phyloP scores from a whole-genome alignment of 1,140 invertebrate species.

The Drosophila nannoptera region DNA sequence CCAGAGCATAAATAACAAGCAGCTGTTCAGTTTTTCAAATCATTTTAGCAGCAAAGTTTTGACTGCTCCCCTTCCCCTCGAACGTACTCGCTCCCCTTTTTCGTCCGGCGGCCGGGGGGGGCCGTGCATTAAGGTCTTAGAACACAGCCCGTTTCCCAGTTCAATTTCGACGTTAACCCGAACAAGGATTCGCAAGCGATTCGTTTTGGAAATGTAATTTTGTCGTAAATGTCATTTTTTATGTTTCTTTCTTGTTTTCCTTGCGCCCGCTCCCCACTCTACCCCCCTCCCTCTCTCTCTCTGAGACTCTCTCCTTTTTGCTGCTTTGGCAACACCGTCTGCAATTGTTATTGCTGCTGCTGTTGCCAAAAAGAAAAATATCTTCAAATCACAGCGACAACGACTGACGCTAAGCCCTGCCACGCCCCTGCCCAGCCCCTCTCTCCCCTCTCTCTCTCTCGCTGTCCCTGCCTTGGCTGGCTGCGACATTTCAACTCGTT shows the following conservation, averaged over 20 bases:
- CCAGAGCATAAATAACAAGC: slow-evolving; percentile 51
- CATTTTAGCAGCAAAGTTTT: slow-evolving; percentile 55
- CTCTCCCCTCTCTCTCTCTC: too few relatives aligned
- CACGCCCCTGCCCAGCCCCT: background rate
- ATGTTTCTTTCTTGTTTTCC: slow-evolving; percentile 40
- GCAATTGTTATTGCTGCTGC: slow-evolving; percentile 56
- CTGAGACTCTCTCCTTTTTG: background rate
- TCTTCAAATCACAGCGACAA: slow-evolving; percentile 62
- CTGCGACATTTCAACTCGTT: slow-evolving; percentile 64
- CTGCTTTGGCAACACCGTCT: slow-evolving; percentile 38
- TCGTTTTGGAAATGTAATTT: slow-evolving; percentile 60
- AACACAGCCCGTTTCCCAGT: slow-evolving; percentile 21
- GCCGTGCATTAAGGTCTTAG: slow-evolving; percentile 56
- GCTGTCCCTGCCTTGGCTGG: background rate
- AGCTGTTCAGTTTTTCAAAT: slow-evolving; percentile 53
- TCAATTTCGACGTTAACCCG: slow-evolving; percentile 6
- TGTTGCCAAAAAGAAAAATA: slow-evolving; percentile 56
- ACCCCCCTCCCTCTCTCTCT: too few relatives aligned
- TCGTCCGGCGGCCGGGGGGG: background rate
- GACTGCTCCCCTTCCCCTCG: slow-evolving; percentile 15
- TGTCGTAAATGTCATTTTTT: slow-evolving; percentile 71
- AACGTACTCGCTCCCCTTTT: too few relatives aligned
- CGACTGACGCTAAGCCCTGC: slow-evolving; percentile 35
- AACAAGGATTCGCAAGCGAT: slow-evolving; percentile 10
- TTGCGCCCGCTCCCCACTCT: background rate